These are phyloP conservation scores for Verasper variegatus DNA, from an alignment of 2,113 vertebrate genomes.

Conservation along the genomic window DNA sequence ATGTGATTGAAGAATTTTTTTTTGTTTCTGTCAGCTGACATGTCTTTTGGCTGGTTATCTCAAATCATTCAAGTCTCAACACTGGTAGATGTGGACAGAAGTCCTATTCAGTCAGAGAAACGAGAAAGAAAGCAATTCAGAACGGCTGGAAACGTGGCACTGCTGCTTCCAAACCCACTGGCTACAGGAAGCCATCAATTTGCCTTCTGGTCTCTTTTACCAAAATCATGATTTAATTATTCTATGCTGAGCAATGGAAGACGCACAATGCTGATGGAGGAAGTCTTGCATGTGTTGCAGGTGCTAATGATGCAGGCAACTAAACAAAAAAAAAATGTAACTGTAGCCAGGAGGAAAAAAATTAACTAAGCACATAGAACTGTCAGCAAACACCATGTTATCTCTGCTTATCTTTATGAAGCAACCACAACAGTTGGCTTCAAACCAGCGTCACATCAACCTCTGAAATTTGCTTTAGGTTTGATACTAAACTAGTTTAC, in stretches of 20 bases:
- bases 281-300: neutral
- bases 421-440: neutral
- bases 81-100: conserved; percentile 29
- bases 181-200: conserved; percentile 34
- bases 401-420: too few species aligned
- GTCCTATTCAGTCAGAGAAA: conserved; percentile 23
- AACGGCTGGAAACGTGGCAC: conserved; percentile 54
- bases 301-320: neutral
- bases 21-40: neutral
- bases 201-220: conserved; percentile 22
- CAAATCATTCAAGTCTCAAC: conserved; percentile 3
- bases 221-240: conserved; percentile 4
- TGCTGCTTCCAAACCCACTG: conserved; percentile 36
- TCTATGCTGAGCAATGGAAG: conserved; percentile 2
- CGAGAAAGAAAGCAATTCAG: neutral
- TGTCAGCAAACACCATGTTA: too few species aligned
- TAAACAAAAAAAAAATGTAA: too few species aligned
- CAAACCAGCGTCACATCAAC: neutral
- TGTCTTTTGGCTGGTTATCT: neutral
- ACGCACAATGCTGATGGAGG: neutral
- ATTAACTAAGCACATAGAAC: too few species aligned
- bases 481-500: neutral
- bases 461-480: neutral
- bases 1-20: neutral
- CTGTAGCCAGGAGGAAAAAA: too few species aligned